These are phyloP conservation scores for Tenthredo distinguenda DNA, from an alignment of 2,888 invertebrate genomes.

Conservation along the genomic window DNA sequence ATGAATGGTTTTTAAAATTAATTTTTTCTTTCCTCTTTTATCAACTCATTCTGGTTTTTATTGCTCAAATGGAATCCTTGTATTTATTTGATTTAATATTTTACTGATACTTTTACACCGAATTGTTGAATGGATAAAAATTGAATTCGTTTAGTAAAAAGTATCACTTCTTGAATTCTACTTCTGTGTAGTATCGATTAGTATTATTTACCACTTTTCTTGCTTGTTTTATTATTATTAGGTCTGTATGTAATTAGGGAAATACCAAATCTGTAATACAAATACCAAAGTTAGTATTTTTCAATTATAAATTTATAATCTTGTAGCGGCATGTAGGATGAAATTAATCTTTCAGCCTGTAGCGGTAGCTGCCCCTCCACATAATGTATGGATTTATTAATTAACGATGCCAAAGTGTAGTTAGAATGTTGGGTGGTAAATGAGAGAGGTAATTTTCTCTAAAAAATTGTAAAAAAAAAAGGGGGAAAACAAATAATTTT, in stretches of 20 bases:
- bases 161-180: not conserved
- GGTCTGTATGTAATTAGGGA: not conserved
- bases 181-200: not conserved
- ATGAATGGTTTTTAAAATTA: not conserved
- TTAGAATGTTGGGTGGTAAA: not conserved
- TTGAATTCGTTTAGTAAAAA: not conserved
- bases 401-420: conserved; percentile 34
- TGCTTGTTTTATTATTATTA: not conserved
- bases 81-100: not conserved
- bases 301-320: conserved; percentile 7
- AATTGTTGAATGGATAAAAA: not conserved
- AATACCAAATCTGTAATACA: conserved; percentile 10
- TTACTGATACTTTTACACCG: not conserved
- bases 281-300: conserved; percentile 23
- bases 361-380: not conserved
- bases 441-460: not conserved
- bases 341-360: not conserved
- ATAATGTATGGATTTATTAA: not conserved
- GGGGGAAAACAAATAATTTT: not conserved
- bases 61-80: not conserved
- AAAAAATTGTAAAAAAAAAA: not conserved
- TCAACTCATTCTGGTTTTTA: not conserved
- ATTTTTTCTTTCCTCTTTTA: not conserved
- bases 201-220: not conserved
- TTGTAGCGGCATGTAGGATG: not conserved